Conservation (phyloP, 2,888 invertebrate species). For the Neocrepidodera transversa region DNA sequence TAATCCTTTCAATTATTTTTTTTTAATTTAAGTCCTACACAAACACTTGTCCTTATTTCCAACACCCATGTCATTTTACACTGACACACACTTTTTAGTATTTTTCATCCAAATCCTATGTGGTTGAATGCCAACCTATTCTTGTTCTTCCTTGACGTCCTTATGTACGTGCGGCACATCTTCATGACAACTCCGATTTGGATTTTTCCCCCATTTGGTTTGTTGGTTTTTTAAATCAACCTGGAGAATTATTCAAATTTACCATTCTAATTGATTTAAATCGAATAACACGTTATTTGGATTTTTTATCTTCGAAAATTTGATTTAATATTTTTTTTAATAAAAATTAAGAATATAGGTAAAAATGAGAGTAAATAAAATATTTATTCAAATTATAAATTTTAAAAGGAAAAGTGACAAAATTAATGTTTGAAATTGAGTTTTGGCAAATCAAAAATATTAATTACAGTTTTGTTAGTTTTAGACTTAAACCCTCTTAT, state of each 20-base stretch:
- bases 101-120: slow-evolving; percentile 48
- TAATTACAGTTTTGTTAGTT: no score
- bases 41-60: slow-evolving; percentile 10
- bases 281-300: slow-evolving; percentile 1
- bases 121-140: slow-evolving; percentile 46
- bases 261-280: neutral
- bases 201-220: slow-evolving; percentile 6
- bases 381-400: no score
- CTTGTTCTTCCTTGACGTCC: slow-evolving; percentile 60
- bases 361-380: no score
- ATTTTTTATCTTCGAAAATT: no score
- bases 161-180: slow-evolving; percentile 60
- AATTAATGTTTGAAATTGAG: no score
- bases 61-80: neutral
- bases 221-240: neutral
- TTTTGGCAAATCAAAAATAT: no score
- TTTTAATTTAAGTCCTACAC: slow-evolving; percentile 14
- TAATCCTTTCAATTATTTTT: slow-evolving; percentile 53
- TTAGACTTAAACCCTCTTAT: no score
- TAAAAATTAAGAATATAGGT: no score
- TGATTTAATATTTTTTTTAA: no score
- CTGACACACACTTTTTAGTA: slow-evolving; percentile 3
- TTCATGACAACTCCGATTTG: slow-evolving; percentile 53
- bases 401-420: no score
- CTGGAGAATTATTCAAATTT: neutral